Evolutionary conservation across 2,797 vertebrate species (phyloP).

Genomic region (Cynopterus sphinx): DNA sequence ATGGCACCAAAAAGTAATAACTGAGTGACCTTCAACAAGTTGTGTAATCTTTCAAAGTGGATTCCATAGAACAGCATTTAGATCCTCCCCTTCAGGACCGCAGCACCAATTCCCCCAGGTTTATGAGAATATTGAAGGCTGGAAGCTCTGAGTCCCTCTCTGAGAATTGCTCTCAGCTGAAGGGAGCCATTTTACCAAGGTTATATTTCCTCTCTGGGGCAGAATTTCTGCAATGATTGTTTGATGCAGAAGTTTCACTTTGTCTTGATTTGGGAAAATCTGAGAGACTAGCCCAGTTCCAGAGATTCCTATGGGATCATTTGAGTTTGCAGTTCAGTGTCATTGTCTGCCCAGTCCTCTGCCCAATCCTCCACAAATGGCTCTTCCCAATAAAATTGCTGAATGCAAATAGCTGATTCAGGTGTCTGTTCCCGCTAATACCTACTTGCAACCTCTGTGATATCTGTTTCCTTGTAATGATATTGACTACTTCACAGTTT

Average conservation of each 20-base stretch:
- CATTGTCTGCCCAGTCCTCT: neutral
- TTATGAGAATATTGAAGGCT: neutral
- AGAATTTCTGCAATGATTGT: neutral
- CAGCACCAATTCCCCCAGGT: neutral
- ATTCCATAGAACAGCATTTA: neutral
- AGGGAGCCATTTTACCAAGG: neutral
- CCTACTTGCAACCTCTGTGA: neutral
- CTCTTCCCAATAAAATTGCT: neutral
- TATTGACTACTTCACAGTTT: neutral
- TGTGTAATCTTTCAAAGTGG: neutral
- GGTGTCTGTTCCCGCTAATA: neutral
- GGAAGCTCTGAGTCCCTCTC: neutral
- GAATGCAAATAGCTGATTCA: neutral
- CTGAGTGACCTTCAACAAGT: neutral
- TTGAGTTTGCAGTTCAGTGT: neutral
- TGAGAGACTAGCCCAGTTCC: neutral
- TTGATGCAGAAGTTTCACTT: neutral
- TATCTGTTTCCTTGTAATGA: neutral
- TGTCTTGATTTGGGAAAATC: neutral
- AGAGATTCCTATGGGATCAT: neutral
- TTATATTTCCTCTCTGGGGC: neutral
- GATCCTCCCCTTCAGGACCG: neutral
- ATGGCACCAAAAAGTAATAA: neutral
- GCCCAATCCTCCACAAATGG: too few relatives aligned
- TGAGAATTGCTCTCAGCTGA: neutral